Evolutionary conservation across 92 coral and sea anemone genomes (phyloP), one percentile per base, ranked within the genome.

Genomic region (Heliopora coerulea): DNA sequence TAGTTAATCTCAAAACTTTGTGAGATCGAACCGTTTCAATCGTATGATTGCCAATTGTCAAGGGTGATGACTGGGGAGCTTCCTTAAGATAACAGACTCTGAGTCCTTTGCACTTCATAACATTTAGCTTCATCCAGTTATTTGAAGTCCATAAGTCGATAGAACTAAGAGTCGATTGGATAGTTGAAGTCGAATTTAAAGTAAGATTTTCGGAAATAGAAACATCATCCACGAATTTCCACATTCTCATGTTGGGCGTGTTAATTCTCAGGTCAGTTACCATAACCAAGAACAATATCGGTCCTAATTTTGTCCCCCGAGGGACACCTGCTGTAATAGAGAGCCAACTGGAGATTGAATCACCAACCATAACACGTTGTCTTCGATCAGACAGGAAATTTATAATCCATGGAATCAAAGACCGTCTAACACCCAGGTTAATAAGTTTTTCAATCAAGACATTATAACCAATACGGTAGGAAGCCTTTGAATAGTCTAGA

Each of bases 331-430:
- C 80, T 8, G 3, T 59, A 17, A 37, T 57, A 6, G 32, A 23
- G 0, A 37, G 57, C 80, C 80, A 41, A 44, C 25, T 57, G 0
- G 70, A 74, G 54, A 20, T 11, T 56, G n/a, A n/a, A n/a, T n/a
- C n/a, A n/a, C n/a, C n/a, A n/a, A n/a, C n/a, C n/a, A n/a, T n/a
- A n/a, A n/a, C 72, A 11, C 86, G 62, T 32, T 82, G 78, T 24
- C 72, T 28, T 10, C 68, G 74, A 60, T 49, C 64, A 17, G 85
- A 25, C 6, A 74, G 77, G 8, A 82, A 74, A 41, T 65, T 82
- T 20, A 56, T 65, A 4, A 82, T 65, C 86, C 78, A 74, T 13
- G 65, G 80, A 20, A 62, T 60, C 28, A 82, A 27, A 3, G 77
- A 75, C 28, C 62, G 31, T 30, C 76, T n/a, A 24, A 59, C 82